These are phyloP conservation scores for Odontomyia ornata DNA, from an alignment of 2,888 invertebrate species.

Conservation along the genomic window DNA sequence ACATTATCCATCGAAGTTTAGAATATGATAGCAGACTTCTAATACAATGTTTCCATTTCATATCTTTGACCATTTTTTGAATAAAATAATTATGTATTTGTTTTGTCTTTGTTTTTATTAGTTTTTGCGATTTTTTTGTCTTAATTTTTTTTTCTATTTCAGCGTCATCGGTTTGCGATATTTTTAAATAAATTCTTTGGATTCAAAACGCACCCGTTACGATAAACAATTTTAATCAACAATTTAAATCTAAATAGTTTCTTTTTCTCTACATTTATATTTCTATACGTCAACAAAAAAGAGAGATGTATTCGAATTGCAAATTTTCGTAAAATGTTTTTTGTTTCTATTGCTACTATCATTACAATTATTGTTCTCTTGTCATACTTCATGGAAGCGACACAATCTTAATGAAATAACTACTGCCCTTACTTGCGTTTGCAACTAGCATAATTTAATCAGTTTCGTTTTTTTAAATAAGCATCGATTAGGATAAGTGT, in stretches of 20 bases:
- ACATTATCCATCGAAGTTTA: constrained; percentile 32
- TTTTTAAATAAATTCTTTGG: constrained; percentile 40
- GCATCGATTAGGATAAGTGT: not conserved
- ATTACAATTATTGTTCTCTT: constrained; percentile 6
- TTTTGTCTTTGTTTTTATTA: no score
- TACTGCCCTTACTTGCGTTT: constrained; percentile 6
- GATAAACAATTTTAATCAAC: constrained; percentile 24
- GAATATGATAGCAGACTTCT: constrained; percentile 35
- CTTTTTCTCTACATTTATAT: constrained; percentile 4
- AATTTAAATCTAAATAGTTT: constrained; percentile 14
- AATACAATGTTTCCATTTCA: not conserved
- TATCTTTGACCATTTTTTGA: not conserved
- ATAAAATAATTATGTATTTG: not conserved
- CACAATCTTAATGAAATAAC: constrained; percentile 6
- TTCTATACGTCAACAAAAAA: not conserved
- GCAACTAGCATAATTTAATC: constrained; percentile 33
- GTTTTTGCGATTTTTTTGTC: not conserved
- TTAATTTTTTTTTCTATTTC: not conserved
- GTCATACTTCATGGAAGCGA: constrained; percentile 44
- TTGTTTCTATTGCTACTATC: constrained; percentile 1
- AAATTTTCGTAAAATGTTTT: constrained; percentile 9
- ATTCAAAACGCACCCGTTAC: constrained; percentile 37
- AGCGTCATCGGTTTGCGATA: not conserved
- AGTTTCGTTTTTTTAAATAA: constrained; percentile 15
- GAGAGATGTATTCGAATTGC: constrained; percentile 32